Evolutionary conservation across 2,113 vertebrate genomes (phyloP), one percentile per base, ranked within the genome.

Genomic region (Scortum barcoo): DNA sequence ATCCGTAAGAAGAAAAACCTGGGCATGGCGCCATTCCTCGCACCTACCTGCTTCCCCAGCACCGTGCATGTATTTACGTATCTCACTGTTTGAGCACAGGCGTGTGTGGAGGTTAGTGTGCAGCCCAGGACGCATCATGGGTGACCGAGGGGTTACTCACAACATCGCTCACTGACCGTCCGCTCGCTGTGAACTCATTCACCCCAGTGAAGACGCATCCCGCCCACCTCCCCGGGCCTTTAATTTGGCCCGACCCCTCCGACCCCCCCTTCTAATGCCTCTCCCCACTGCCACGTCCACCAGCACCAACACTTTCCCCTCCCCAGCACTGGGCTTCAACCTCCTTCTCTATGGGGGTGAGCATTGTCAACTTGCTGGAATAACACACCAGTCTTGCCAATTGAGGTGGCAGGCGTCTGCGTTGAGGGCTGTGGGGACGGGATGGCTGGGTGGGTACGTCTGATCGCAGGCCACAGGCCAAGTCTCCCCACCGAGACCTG

Each of bases 361-460:
- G 77, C 40, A 60, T 60, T 78, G 84, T 90, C 76, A 78, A 85
- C 90, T 93, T 93, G 91, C 91, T 89, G 89, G 89, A 91, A 94
- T 91, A 93, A 89, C 82, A 89, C 81, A 88, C 56, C 36, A 53
- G 73, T 80, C 68, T 81, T 86, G 91, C 93, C 92, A 93, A 56
- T 82, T 65, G 90, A 82, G 86, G 54, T 73, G 80, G 78, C 36
- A 48, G 42, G 26, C 13, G 26, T 48, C 68, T 69, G 69, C 51
- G 76, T 33, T 79, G 67, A 76, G 63, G 61, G 76, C 22, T 53
- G 62, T 46, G 42, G 26, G 61, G 78, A 20, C 7, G 75, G 71
- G 58, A 62, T 44, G 72, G 24, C 50, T n/a, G n/a, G n/a, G n/a
- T 17, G 61, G 28, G 48, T 13, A 70, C 79, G 87, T 87, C 72